Conservation (phyloP, 2,113 vertebrate genomes). For the Nycticryphes semicollaris region DNA sequence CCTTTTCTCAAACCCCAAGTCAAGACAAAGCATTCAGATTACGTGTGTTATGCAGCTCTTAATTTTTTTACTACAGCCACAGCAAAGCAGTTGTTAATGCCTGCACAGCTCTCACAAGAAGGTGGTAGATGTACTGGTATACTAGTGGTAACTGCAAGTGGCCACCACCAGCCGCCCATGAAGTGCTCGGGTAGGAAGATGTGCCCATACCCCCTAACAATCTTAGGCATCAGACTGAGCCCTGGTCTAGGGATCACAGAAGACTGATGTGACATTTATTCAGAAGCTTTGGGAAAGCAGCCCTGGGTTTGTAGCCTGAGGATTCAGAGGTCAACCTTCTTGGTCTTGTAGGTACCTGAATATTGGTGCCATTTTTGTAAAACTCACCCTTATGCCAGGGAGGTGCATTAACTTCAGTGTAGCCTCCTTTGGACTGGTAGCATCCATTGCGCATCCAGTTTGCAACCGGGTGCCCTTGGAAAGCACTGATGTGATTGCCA, state of each 20-base stretch:
- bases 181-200: accelerated
- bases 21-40: not conserved
- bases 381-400: not conserved
- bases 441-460: not conserved
- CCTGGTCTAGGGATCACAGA: not conserved
- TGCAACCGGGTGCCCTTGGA: not conserved
- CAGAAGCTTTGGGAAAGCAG: not conserved
- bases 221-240: not conserved
- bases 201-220: not conserved
- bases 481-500: not conserved
- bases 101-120: not conserved
- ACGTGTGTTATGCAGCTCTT: not conserved
- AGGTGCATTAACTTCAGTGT: no score
- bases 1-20: not conserved
- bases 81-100: not conserved
- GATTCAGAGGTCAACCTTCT: not conserved
- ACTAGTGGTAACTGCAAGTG: not conserved
- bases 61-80: not conserved
- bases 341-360: not conserved
- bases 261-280: not conserved
- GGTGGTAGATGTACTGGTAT: no score
- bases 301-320: not conserved
- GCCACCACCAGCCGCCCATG: not conserved
- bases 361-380: not conserved
- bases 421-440: not conserved